Percentiles rank a stretch among this genome's conserved stretches.
These are phyloP conservation scores for Acanthoscelides obtectus DNA, from an alignment of 2,888 invertebrate genomes.

Conservation along the genomic window DNA sequence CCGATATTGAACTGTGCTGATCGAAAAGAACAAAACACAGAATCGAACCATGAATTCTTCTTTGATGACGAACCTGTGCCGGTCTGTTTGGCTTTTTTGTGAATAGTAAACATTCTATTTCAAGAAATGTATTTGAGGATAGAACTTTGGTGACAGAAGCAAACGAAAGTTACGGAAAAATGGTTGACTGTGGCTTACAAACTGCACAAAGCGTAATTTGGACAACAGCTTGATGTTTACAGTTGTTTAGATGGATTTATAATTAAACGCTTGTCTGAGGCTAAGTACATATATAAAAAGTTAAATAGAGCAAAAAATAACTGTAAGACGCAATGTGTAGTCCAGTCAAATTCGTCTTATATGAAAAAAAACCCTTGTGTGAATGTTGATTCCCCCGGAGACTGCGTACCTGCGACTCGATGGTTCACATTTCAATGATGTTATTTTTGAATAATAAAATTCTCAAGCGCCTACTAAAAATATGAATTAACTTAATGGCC, in stretches of 20 bases:
- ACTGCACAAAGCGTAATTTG: neutral
- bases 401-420: no score
- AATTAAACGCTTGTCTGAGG: neutral
- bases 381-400: no score
- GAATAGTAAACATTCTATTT: no score
- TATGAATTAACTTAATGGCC: no score
- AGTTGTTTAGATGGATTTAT: neutral
- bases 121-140: no score
- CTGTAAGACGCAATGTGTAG: neutral
- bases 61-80: neutral
- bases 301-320: neutral
- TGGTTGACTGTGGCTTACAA: no score
- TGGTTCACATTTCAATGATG: no score
- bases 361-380: no score
- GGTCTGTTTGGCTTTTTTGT: neutral
- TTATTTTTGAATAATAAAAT: no score
- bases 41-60: neutral
- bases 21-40: neutral
- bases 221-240: neutral
- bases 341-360: neutral
- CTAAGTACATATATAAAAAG: neutral
- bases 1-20: neutral
- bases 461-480: no score
- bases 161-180: no score
- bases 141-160: no score